phyloP scores from a whole-genome alignment of 1,140 invertebrate species.

The Lamellibrachia luymesi region DNA sequence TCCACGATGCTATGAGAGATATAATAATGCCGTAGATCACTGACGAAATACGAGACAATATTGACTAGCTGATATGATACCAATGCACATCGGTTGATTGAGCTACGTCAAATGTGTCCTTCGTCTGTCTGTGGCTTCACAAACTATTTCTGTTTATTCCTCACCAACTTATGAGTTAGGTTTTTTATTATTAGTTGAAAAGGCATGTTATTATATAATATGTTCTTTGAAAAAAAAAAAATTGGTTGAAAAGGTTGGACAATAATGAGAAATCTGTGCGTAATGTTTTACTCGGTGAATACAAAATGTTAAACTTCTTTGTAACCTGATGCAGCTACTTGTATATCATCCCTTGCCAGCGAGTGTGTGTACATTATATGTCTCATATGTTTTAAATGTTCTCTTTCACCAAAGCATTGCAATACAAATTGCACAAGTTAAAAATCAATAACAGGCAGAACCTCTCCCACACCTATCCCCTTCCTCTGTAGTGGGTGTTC shows the following conservation, averaged over 20 bases:
- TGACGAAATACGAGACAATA: not conserved
- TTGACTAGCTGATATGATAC: not conserved
- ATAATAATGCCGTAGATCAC: not conserved
- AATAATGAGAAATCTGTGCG: too few relatives aligned
- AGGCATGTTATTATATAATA: too few relatives aligned
- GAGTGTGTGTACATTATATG: not conserved
- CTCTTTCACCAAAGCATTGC: not conserved
- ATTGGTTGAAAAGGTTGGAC: too few relatives aligned
- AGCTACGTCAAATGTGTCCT: not conserved
- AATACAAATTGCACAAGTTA: too few relatives aligned
- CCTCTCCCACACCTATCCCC: not conserved
- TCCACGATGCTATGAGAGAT: not conserved
- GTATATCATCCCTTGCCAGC: not conserved
- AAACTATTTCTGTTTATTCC: not conserved
- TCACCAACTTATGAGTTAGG: not conserved
- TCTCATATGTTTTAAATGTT: not conserved
- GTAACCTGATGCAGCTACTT: not conserved
- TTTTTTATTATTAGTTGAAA: too few relatives aligned
- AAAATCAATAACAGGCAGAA: not conserved
- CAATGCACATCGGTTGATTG: not conserved
- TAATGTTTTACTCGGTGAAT: not conserved
- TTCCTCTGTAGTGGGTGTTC: too few relatives aligned
- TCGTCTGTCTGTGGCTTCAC: not conserved
- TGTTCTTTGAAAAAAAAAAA: too few relatives aligned
- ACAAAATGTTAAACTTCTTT: not conserved